Evolutionary conservation across 30 jellyfish, hydroid and myxozoan genomes (phyloP).

Genomic region (Aurelia sp.): DNA sequence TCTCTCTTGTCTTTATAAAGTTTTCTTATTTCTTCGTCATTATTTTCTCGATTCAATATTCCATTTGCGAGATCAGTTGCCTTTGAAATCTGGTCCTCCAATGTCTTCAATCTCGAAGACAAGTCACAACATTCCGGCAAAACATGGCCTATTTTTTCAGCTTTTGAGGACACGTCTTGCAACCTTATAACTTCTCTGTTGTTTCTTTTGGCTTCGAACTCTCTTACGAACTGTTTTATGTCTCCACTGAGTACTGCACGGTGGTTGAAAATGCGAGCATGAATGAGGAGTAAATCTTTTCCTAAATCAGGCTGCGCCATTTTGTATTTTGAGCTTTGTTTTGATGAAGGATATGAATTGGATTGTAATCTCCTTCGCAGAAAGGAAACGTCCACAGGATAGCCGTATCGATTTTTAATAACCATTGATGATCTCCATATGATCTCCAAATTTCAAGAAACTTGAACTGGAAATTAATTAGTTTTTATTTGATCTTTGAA

Average conservation of each 20-base stretch:
- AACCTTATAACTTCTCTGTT: conserved; percentile 59
- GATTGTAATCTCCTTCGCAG: conserved; percentile 9
- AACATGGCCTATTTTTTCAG: conserved; percentile 34
- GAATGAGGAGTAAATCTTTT: conserved; percentile 59
- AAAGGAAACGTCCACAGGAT: no score
- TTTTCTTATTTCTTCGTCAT: conserved; percentile 35
- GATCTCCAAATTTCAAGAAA: no score
- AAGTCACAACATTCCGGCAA: conserved; percentile 57
- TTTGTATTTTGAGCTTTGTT: conserved; percentile 12
- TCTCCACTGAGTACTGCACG: conserved; percentile 68
- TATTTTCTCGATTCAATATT: conserved; percentile 27
- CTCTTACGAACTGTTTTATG: conserved; percentile 34
- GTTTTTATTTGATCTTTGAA: no score
- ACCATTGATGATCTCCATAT: no score
- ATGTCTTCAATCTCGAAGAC: conserved; percentile 23
- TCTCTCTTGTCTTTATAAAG: conserved; percentile 37
- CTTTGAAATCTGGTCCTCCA: conserved; percentile 23
- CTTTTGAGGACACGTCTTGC: conserved; percentile 38
- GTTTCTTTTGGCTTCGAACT: conserved; percentile 66
- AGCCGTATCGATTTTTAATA: no score
- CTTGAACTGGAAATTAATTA: no score
- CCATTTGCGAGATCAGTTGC: conserved; percentile 35
- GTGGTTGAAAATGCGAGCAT: conserved; percentile 66
- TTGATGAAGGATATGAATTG: conserved; percentile 1
- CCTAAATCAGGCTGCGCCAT: conserved; percentile 74